Evolutionary conservation across 2,113 vertebrate genomes (phyloP).

Genomic region (Albula goreensis): DNA sequence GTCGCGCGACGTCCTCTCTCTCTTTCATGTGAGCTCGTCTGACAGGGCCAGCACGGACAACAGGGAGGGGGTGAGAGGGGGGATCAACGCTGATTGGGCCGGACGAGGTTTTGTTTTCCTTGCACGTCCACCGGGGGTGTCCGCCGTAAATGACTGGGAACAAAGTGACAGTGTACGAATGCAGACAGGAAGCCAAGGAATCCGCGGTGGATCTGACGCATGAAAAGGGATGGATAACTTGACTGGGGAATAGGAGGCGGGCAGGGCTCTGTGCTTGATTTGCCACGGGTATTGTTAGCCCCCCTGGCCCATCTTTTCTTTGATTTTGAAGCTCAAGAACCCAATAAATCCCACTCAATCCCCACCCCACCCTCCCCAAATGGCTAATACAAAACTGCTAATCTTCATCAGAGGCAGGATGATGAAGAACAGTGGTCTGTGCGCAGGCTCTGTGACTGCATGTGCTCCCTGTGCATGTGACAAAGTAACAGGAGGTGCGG

Average conservation of each 20-base stretch:
- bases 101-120: constrained; percentile 62
- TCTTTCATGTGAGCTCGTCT: constrained; percentile 21
- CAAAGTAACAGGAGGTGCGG: background rate
- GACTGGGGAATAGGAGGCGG: background rate
- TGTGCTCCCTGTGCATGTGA: background rate
- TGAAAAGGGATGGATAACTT: background rate
- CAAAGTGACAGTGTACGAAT: constrained; percentile 72
- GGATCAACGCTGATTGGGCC: constrained; percentile 41
- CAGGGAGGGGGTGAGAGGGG: background rate
- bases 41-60: background rate
- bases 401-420: background rate
- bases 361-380: background rate
- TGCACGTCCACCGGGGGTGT: constrained; percentile 58
- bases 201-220: background rate
- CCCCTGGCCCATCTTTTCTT: background rate
- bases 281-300: background rate
- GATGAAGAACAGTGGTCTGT: background rate
- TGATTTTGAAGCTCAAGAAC: background rate
- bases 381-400: background rate
- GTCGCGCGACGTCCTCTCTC: background rate
- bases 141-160: constrained; percentile 57
- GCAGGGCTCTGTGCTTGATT: background rate
- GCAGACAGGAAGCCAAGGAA: constrained; percentile 25
- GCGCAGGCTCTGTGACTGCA: background rate
- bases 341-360: background rate